These are phyloP conservation scores for Caenorhabditis sp. DNA, from an alignment of 2,888 invertebrate species.

Conservation along the genomic window DNA sequence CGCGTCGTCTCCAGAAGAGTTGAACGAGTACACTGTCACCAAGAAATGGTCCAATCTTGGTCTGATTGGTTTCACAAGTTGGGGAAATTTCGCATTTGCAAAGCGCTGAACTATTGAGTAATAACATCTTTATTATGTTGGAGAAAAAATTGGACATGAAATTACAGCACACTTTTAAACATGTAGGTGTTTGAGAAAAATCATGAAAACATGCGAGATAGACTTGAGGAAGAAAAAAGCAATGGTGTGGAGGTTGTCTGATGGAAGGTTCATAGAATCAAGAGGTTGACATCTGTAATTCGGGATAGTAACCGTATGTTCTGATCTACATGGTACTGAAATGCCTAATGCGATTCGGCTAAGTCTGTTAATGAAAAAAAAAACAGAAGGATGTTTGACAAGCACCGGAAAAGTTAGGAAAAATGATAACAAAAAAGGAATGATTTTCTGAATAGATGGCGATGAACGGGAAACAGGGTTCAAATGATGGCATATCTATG, in stretches of 20 bases:
- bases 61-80: constrained; percentile 51
- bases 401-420: constrained; percentile 9
- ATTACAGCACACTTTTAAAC: neutral
- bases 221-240: constrained; percentile 9
- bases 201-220: constrained; percentile 15
- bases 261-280: constrained; percentile 27
- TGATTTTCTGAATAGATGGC: neutral
- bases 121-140: constrained; percentile 1
- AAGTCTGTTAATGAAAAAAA: neutral
- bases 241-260: constrained; percentile 15
- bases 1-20: constrained; percentile 35
- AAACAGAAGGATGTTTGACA: neutral
- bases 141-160: neutral
- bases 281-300: constrained; percentile 13
- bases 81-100: constrained; percentile 65
- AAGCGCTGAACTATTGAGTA: constrained; percentile 28
- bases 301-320: constrained; percentile 36
- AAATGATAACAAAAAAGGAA: constrained; percentile 17
- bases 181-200: constrained; percentile 8
- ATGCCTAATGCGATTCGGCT: neutral
- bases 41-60: constrained; percentile 57
- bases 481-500: neutral
- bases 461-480: constrained; percentile 9
- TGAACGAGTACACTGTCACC: constrained; percentile 22
- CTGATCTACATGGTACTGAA: constrained; percentile 41